These are phyloP conservation scores for Microcaecilia unicolor DNA, from an alignment of 2,797 vertebrate species.

Conservation along the genomic window DNA sequence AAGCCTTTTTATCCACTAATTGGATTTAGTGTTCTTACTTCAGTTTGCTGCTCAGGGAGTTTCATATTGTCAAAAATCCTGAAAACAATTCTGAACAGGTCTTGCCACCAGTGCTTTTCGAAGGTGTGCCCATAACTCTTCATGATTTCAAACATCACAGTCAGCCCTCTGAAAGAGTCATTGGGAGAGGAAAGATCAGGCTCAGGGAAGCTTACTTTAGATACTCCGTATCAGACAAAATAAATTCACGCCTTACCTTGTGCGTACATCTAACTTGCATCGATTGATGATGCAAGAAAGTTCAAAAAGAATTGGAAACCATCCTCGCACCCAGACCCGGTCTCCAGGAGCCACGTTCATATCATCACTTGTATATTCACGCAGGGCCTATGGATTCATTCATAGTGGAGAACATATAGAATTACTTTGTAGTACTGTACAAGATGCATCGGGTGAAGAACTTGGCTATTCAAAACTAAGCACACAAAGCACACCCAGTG, in stretches of 20 bases:
- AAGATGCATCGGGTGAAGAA: too few relatives aligned
- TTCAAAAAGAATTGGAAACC: conserved; percentile 93
- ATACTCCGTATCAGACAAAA: too few relatives aligned
- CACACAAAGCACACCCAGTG: too few relatives aligned
- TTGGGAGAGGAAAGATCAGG: background rate
- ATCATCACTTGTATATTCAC: conserved; percentile 93
- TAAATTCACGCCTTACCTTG: too few relatives aligned
- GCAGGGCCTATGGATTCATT: conserved; percentile 60
- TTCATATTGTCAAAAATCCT: conserved; percentile 98
- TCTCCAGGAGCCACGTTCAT: conserved; percentile 92
- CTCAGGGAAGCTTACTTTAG: too few relatives aligned
- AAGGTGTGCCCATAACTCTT: conserved; percentile 93
- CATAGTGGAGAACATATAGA: background rate
- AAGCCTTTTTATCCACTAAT: too few relatives aligned
- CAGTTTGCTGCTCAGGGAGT: conserved; percentile 89
- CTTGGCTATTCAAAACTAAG: too few relatives aligned
- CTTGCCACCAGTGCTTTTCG: conserved; percentile 96
- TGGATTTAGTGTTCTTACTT: conserved; percentile 72
- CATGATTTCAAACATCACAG: conserved; percentile 98
- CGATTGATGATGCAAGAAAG: conserved; percentile 94
- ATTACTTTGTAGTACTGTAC: too few relatives aligned
- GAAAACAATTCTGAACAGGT: conserved; percentile 90
- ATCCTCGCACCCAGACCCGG: conserved; percentile 91
- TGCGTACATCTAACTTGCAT: conserved; percentile 88
- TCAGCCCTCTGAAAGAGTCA: conserved; percentile 69